Evolutionary conservation across 2,113 vertebrate species (phyloP).

Genomic region (Entomyzon cyanotis): DNA sequence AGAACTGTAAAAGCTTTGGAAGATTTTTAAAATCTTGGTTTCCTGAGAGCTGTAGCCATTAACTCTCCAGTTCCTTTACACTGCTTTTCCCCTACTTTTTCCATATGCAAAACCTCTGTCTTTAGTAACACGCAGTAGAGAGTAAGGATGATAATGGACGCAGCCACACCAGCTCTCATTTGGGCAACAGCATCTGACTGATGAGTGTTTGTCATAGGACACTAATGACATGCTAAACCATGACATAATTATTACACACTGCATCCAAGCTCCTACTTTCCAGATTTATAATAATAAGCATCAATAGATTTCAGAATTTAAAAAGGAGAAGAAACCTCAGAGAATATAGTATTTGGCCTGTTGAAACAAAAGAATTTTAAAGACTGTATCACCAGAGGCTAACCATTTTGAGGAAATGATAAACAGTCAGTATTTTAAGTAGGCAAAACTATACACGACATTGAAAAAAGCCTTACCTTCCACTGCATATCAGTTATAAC

Average conservation of each 20-base stretch:
- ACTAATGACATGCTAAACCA: background rate
- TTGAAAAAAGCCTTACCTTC: background rate
- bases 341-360: background rate
- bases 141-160: background rate
- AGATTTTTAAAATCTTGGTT: background rate
- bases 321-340: background rate
- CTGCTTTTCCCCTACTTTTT: background rate
- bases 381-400: background rate
- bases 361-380: background rate
- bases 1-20: background rate
- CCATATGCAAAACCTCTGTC: background rate
- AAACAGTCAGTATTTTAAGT: background rate
- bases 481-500: rapidly evolving
- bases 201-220: background rate
- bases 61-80: background rate
- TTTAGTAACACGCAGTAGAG: background rate
- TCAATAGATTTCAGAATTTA: background rate
- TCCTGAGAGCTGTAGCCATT: background rate
- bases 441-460: background rate
- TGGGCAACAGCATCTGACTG: background rate
- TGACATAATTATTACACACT: background rate
- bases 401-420: background rate
- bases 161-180: background rate
- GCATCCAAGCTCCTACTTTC: background rate
- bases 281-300: background rate